These are phyloP conservation scores for Polydrusus pterygomalis DNA, from an alignment of 2,888 invertebrate genomes.

Conservation along the genomic window DNA sequence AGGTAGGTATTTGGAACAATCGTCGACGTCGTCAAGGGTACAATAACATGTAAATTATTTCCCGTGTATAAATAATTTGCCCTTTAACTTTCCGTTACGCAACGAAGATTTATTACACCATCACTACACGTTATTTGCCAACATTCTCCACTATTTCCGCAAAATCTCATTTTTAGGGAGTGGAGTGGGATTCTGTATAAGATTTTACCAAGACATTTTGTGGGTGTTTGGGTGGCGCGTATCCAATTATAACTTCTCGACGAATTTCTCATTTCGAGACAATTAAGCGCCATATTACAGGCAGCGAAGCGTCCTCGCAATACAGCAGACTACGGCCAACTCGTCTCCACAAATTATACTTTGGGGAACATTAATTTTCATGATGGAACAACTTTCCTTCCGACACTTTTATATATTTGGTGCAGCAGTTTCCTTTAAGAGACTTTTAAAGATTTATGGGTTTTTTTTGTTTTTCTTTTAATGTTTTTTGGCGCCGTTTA, in stretches of 20 bases:
- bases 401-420: conserved; percentile 56
- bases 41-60: not conserved
- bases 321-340: conserved; percentile 67
- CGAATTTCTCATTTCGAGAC: conserved; percentile 76
- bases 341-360: conserved; percentile 75
- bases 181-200: conserved; percentile 56
- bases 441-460: conserved; percentile 46
- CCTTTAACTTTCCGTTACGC: conserved; percentile 8
- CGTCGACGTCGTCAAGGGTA: too few species aligned
- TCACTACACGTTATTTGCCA: conserved; percentile 41
- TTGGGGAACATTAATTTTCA: conserved; percentile 74
- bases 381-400: conserved; percentile 68
- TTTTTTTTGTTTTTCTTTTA: conserved; percentile 57
- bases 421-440: conserved; percentile 51
- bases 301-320: conserved; percentile 71
- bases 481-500: conserved; percentile 30
- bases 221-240: conserved; percentile 67
- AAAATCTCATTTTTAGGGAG: conserved; percentile 52
- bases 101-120: conserved; percentile 43
- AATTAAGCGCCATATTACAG: conserved; percentile 76
- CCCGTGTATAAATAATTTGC: not conserved
- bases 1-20: too few species aligned
- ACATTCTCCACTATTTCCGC: conserved; percentile 52
- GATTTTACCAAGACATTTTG: conserved; percentile 63
- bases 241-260: conserved; percentile 76